A percentile compares a stretch with the other conserved stretches of the same genome.
These are phyloP conservation scores for Knipowitschia caucasica DNA, from an alignment of 2,797 vertebrate species.

Conservation along the genomic window DNA sequence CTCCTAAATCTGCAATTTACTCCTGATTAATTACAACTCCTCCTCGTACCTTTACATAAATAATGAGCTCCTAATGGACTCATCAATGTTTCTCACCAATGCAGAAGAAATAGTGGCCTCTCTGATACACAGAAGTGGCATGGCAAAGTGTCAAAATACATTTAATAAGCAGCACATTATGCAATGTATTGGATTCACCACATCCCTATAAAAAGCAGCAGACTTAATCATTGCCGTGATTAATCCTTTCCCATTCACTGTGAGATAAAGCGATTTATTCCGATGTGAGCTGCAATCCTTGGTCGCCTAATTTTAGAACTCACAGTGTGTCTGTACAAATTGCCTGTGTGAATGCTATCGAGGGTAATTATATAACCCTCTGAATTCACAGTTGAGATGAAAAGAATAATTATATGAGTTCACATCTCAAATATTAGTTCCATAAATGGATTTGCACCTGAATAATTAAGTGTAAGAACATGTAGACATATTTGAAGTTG, in stretches of 20 bases:
- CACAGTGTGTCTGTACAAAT: constrained; percentile 18
- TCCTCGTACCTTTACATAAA: constrained; percentile 74
- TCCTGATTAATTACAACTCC: constrained; percentile 65
- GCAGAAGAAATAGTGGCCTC: constrained; percentile 18
- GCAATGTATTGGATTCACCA: constrained; percentile 18
- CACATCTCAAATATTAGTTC: constrained; percentile 19
- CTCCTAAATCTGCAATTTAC: too few relatives aligned
- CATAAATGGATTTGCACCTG: constrained; percentile 18
- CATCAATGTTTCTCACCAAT: constrained; percentile 30
- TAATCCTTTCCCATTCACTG: constrained; percentile 16
- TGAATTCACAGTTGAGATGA: constrained; percentile 9
- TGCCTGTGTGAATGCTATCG: background rate
- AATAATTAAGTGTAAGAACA: background rate
- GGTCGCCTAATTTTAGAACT: constrained; percentile 17
- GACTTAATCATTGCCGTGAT: constrained; percentile 18
- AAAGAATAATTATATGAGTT: constrained; percentile 22
- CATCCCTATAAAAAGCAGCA: background rate
- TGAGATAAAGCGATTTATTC: constrained; percentile 10
- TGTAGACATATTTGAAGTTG: background rate
- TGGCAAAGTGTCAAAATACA: constrained; percentile 13
- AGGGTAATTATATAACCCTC: constrained; percentile 24
- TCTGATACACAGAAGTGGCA: constrained; percentile 12
- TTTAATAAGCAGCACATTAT: constrained; percentile 19
- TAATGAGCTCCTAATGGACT: constrained; percentile 65
- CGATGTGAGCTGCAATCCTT: background rate